Percentiles rank a stretch among this genome's conserved stretches.
Conservation (phyloP, 1,140 invertebrate species). For the Potamilus streckersoni region DNA sequence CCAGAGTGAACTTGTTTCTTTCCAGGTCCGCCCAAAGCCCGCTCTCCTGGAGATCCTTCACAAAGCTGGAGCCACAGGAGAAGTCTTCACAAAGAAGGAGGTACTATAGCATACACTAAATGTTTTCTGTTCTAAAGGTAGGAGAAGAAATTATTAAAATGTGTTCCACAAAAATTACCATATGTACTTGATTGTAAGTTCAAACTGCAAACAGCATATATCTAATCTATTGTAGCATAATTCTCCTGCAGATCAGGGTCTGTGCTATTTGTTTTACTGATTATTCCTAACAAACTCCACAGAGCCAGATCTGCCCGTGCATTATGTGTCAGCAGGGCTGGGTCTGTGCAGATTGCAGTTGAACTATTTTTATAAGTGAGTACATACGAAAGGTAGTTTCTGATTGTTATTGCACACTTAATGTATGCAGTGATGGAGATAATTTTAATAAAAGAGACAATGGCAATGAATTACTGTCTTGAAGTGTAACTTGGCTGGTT, state of each 20-base stretch:
- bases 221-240: too few species aligned
- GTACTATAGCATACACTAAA: slow-evolving; percentile 16
- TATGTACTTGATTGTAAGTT: too few species aligned
- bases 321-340: too few species aligned
- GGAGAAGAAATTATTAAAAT: neutral
- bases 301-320: too few species aligned
- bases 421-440: neutral
- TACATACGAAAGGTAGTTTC: neutral
- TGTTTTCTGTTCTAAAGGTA: neutral
- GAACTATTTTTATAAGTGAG: too few species aligned
- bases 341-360: too few species aligned
- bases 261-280: too few species aligned
- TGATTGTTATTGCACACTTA: neutral
- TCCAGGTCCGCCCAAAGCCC: slow-evolving; percentile 40
- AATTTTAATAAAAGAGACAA: neutral
- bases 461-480: neutral
- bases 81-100: slow-evolving; percentile 48
- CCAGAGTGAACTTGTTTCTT: neutral
- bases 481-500: too few species aligned
- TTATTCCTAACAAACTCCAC: too few species aligned
- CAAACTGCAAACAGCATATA: too few species aligned
- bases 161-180: neutral
- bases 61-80: slow-evolving; percentile 33
- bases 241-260: too few species aligned
- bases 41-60: slow-evolving; percentile 40